A percentile compares a stretch with the other conserved stretches of the same genome.
Evolutionary conservation across 1,140 invertebrate species (phyloP).

Genomic region (Pantala flavescens): DNA sequence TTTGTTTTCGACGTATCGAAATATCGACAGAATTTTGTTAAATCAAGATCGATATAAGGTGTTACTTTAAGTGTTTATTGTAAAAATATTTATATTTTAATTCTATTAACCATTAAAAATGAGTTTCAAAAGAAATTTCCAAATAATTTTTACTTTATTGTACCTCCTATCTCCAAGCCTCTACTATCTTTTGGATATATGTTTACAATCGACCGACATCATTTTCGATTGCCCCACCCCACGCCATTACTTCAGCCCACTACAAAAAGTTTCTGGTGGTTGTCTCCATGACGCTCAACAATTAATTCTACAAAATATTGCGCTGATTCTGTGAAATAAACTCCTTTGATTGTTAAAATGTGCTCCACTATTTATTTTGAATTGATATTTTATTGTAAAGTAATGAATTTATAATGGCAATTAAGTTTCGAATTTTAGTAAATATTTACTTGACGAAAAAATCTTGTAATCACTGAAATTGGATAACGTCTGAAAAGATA

Average conservation of each 20-base stretch:
- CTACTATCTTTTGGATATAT: neutral
- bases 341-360: no score
- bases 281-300: no score
- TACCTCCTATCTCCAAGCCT: neutral
- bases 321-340: no score
- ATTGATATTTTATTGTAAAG: no score
- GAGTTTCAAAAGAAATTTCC: neutral
- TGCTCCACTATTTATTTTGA: no score
- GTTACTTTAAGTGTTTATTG: neutral
- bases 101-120: neutral
- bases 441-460: no score
- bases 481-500: no score
- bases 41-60: slow-evolving; percentile 3
- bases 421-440: no score
- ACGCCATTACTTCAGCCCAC: neutral
- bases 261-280: neutral
- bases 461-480: no score
- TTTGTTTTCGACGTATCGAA: neutral
- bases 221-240: neutral
- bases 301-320: no score
- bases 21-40: neutral
- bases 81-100: no score
- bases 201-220: neutral
- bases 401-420: no score
- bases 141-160: neutral